Conservation (phyloP, 2,113 vertebrate genomes). For the Cynoglossus semilaevis region DNA sequence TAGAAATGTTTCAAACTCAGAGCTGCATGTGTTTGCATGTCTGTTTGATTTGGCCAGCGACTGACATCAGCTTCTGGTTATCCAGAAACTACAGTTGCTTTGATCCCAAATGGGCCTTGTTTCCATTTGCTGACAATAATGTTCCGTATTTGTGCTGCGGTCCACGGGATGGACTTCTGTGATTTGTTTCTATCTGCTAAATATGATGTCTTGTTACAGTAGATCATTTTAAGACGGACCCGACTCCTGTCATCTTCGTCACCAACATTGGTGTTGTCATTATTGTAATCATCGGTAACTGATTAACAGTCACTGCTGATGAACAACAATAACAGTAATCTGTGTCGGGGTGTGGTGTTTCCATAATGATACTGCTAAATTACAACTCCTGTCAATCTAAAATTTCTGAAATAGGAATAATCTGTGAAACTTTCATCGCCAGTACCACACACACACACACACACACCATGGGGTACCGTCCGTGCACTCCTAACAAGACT, state of each 20-base stretch:
- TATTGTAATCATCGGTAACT: slow-evolving; percentile 53
- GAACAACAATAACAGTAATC: slow-evolving; percentile 25
- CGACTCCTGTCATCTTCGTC: slow-evolving; percentile 25
- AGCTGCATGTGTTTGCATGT: slow-evolving; percentile 82
- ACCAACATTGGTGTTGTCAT: slow-evolving; percentile 24
- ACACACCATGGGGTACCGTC: slow-evolving; percentile 61
- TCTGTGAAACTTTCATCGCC: slow-evolving; percentile 44
- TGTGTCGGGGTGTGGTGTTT: slow-evolving; percentile 20
- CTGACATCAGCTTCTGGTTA: slow-evolving; percentile 84
- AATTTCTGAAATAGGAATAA: slow-evolving; percentile 24
- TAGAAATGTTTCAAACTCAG: slow-evolving; percentile 71
- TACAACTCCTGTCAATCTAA: slow-evolving; percentile 29
- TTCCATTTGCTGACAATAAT: slow-evolving; percentile 80
- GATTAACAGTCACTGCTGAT: slow-evolving; percentile 41
- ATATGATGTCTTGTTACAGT: slow-evolving; percentile 74
- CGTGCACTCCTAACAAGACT: slow-evolving; percentile 46
- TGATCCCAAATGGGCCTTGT: slow-evolving; percentile 80
- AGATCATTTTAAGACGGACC: slow-evolving; percentile 70
- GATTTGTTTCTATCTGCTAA: slow-evolving; percentile 80
- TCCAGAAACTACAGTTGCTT: slow-evolving; percentile 81
- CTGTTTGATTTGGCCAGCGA: slow-evolving; percentile 85
- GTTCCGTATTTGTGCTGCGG: slow-evolving; percentile 79
- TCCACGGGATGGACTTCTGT: slow-evolving; percentile 71
- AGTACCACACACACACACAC: too few species aligned
- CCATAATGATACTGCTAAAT: slow-evolving; percentile 25